Base-by-base conservation (phyloP, 1,140 invertebrate species). In the Eubasilissa regina region DNA sequence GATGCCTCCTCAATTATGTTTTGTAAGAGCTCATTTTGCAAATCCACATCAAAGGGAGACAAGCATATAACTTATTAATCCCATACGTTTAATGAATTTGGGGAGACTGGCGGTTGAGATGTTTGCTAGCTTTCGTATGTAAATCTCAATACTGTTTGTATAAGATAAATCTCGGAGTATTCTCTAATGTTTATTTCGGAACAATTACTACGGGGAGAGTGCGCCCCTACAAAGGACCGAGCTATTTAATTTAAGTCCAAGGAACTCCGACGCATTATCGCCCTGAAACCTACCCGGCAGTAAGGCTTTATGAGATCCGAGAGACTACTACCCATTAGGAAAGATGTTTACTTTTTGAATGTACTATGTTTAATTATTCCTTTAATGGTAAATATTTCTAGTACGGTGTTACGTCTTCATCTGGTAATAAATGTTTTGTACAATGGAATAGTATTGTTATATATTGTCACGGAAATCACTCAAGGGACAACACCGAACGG, bases 11-110 rank as follows among this genome's bases (percentile, higher is more conserved):
- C 64, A 68, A 68, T 68, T 68, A 68, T 68, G 44, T 25, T 68
- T 68, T 21, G 13, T 47, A 51, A 21, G n/a, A 21, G 6, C 44
- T 68, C 64, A 68, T 68, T 68, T 44, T 48, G 8, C 6, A 48
- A 68, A 68, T 68, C 64, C 64, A 68, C 64, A 68, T 68, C 64
- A 68, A 68, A 68, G 64, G 12, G 19, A 47, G 13, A 47, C 43
- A 19, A 12, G 48, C 44, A 68, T 21, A 68, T 44, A 48, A 68
- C 64, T 68, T 68, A 68, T 68, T 68, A 68, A 68, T 68, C 64
- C 44, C 15, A 68, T 21, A 15, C 44, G 64, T 17, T 35, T 68
- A 68, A 68, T 68, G 64, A 68, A 48, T 68, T 66, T 68, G n/a
- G 19, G 0, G n/a, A 15, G 44, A 17, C 44, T 68, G 44, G 44